phyloP scores from a whole-genome alignment of 2,113 vertebrate species.

The Mugil cephalus region DNA sequence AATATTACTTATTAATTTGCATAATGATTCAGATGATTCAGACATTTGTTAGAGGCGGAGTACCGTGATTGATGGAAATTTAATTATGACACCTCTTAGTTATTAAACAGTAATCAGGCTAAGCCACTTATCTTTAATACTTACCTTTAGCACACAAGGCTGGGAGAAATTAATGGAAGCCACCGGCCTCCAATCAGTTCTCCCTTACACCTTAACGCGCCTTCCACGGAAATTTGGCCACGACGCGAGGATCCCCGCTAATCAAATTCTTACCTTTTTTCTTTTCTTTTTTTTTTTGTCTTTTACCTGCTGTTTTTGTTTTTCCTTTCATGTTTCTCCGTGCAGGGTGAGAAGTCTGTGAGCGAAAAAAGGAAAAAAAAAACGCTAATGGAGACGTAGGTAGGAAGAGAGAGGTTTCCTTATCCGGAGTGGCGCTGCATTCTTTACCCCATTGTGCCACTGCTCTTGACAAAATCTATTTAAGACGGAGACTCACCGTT shows the following conservation, averaged over 20 bases:
- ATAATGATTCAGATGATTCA: conserved; percentile 83
- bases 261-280: conserved; percentile 2
- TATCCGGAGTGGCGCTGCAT: background rate
- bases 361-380: no score
- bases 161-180: conserved; percentile 68
- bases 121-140: conserved; percentile 82
- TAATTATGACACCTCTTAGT: conserved; percentile 86
- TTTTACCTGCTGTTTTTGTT: background rate
- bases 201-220: conserved; percentile 31
- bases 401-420: background rate
- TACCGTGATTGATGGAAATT: conserved; percentile 83
- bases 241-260: background rate
- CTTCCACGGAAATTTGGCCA: conserved; percentile 21
- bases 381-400: background rate
- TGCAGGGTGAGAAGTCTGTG: background rate
- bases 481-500: conserved; percentile 3
- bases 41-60: conserved; percentile 77
- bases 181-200: conserved; percentile 63
- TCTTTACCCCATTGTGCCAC: conserved; percentile 1
- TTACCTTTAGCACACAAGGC: conserved; percentile 79
- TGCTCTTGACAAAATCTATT: conserved; percentile 18
- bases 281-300: background rate
- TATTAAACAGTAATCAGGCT: conserved; percentile 84
- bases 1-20: conserved; percentile 87
- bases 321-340: background rate